These are phyloP conservation scores for Oreohelix idahoensis DNA, from an alignment of 1,140 invertebrate genomes.

Conservation along the genomic window DNA sequence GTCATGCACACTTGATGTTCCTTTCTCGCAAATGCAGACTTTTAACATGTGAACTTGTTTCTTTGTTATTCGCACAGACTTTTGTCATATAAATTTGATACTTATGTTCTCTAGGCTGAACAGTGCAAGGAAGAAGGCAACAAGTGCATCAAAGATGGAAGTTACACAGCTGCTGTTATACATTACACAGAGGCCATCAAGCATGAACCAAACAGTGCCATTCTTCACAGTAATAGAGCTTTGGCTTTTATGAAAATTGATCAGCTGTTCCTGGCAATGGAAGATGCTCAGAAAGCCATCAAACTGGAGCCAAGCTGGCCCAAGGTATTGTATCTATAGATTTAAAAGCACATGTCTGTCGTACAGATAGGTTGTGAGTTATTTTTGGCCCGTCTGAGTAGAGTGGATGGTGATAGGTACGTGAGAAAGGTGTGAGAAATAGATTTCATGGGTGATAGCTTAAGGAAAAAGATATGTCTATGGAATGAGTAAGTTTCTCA, in stretches of 20 bases:
- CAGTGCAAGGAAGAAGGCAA: constrained; percentile 83
- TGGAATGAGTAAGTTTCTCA: too few relatives aligned
- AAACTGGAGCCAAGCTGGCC: constrained; percentile 84
- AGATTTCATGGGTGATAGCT: too few relatives aligned
- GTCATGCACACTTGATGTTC: too few relatives aligned
- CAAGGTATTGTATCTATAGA: constrained; percentile 77
- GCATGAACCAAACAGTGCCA: constrained; percentile 81
- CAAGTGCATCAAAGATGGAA: constrained; percentile 81
- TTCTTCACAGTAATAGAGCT: constrained; percentile 85
- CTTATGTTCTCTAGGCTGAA: constrained; percentile 70
- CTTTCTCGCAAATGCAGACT: too few relatives aligned
- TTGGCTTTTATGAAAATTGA: constrained; percentile 84
- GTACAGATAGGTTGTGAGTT: too few relatives aligned
- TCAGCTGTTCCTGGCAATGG: constrained; percentile 83
- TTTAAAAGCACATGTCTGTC: too few relatives aligned
- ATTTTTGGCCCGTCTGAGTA: too few relatives aligned
- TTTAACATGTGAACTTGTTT: too few relatives aligned
- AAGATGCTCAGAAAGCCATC: constrained; percentile 85
- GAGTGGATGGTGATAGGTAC: too few relatives aligned
- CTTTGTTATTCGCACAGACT: constrained; percentile 34
- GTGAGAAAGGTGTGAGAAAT: too few relatives aligned
- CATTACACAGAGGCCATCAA: constrained; percentile 87
- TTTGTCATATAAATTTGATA: constrained; percentile 50
- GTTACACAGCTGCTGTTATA: constrained; percentile 83
- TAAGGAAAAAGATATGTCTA: too few relatives aligned